phyloP scores from a whole-genome alignment of 1,140 invertebrate genomes.

The Lordiphosa clarofinis region DNA sequence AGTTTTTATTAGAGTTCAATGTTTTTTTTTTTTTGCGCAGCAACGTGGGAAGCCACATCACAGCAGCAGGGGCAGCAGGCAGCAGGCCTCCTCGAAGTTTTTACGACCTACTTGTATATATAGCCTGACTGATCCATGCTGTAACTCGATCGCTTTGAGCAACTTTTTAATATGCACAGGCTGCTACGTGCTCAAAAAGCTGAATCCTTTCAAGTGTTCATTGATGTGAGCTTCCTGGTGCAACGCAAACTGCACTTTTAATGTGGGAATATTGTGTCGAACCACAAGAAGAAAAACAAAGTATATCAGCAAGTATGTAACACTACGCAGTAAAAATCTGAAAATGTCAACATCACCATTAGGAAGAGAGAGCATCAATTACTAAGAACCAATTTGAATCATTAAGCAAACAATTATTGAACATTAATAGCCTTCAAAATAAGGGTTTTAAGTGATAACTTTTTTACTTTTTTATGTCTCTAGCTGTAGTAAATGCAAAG shows the following conservation, averaged over 20 bases:
- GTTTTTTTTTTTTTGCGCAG: slow-evolving; percentile 70
- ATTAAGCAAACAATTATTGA: too few species aligned
- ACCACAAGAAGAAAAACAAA: slow-evolving; percentile 7
- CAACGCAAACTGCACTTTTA: slow-evolving; percentile 31
- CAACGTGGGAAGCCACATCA: slow-evolving; percentile 57
- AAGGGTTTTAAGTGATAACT: too few species aligned
- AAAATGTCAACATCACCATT: too few species aligned
- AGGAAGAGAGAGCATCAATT: too few species aligned
- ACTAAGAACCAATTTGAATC: too few species aligned
- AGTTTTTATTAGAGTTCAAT: slow-evolving; percentile 67
- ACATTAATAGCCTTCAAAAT: too few species aligned
- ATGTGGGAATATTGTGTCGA: slow-evolving; percentile 69
- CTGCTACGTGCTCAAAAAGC: slow-evolving; percentile 58
- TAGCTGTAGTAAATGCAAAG: too few species aligned
- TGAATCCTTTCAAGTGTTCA: slow-evolving; percentile 65
- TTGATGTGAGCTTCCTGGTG: slow-evolving; percentile 73
- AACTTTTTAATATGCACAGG: slow-evolving; percentile 47
- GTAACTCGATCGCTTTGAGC: slow-evolving; percentile 57
- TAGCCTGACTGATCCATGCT: slow-evolving; percentile 12
- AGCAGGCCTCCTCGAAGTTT: slow-evolving; percentile 10
- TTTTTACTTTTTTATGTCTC: too few species aligned
- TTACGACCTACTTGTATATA: slow-evolving; percentile 28
- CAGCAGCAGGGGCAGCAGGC: slow-evolving; percentile 1
- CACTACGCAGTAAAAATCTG: too few species aligned
- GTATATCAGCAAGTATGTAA: too few species aligned